Conservation (phyloP, 2,797 vertebrate species). For the Spinibarbus caldwelli region DNA sequence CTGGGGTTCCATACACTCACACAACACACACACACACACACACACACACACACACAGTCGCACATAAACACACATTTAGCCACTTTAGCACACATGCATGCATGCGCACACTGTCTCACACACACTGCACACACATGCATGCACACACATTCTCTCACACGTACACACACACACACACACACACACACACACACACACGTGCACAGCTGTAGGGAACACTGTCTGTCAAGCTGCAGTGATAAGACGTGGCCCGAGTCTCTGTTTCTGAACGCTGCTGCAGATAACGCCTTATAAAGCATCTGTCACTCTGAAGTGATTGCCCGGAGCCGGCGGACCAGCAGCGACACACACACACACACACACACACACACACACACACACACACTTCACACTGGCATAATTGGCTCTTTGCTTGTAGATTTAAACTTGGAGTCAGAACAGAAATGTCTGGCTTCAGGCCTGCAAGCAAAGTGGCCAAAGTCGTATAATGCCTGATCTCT, state of each 20-base stretch:
- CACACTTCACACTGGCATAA: constrained; percentile 36
- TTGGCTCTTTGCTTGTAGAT: constrained; percentile 37
- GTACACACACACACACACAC: background rate
- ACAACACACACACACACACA: too few relatives aligned
- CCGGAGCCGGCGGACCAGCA: constrained; percentile 32
- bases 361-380: constrained; percentile 4
- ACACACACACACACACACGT: background rate
- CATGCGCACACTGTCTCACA: too few relatives aligned
- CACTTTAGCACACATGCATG: too few relatives aligned
- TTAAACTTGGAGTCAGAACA: constrained; percentile 24
- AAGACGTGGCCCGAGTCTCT: constrained; percentile 38
- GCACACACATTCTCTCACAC: too few relatives aligned
- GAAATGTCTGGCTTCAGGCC: constrained; percentile 36
- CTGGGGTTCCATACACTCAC: background rate
- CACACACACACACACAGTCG: too few relatives aligned
- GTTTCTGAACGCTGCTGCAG: constrained; percentile 31
- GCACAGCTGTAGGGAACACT: background rate
- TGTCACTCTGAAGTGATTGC: constrained; percentile 54
- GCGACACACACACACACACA: background rate
- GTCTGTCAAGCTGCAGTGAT: constrained; percentile 21
- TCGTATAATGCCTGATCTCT: background rate
- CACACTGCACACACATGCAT: too few relatives aligned
- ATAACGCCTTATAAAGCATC: constrained; percentile 58
- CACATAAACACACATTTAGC: too few relatives aligned
- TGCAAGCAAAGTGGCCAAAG: background rate